phyloP scores from a whole-genome alignment of 2,888 invertebrate genomes.

The Cephalotes varians region DNA sequence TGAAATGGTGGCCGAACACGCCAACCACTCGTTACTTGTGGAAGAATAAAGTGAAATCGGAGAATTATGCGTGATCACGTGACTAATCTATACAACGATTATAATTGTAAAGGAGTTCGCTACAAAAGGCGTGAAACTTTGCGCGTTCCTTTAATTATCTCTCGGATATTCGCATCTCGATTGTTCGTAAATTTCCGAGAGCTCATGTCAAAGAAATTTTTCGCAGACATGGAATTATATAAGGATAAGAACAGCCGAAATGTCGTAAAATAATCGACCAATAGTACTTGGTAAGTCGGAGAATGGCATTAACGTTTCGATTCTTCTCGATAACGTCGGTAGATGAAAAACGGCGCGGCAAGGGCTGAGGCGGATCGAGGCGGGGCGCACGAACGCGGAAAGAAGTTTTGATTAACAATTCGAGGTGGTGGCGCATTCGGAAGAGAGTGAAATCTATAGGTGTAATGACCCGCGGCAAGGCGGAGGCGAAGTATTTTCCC shows the following conservation, averaged over 20 bases:
- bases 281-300: background rate
- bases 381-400: slow-evolving; percentile 9
- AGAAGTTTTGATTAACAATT: slow-evolving; percentile 67
- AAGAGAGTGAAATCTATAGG: slow-evolving; percentile 70
- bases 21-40: slow-evolving; percentile 69
- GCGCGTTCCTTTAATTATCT: background rate
- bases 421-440: slow-evolving; percentile 53
- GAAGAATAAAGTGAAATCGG: slow-evolving; percentile 23
- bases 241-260: background rate
- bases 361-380: background rate
- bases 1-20: slow-evolving; percentile 62
- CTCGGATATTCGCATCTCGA: background rate
- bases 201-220: background rate
- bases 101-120: slow-evolving; percentile 35
- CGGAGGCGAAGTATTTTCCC: slow-evolving; percentile 65
- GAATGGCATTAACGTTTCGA: slow-evolving; percentile 35
- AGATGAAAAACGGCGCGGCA: slow-evolving; percentile 31
- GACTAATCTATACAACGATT: slow-evolving; percentile 39
- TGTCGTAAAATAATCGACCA: background rate
- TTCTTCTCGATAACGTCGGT: slow-evolving; percentile 27
- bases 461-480: slow-evolving; percentile 69
- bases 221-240: background rate
- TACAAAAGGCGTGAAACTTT: slow-evolving; percentile 8
- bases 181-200: background rate
- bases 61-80: slow-evolving; percentile 55